Evolutionary conservation across 2,113 vertebrate species (phyloP), one percentile per base, ranked within the genome.

Genomic region (Maccullochella peelii): DNA sequence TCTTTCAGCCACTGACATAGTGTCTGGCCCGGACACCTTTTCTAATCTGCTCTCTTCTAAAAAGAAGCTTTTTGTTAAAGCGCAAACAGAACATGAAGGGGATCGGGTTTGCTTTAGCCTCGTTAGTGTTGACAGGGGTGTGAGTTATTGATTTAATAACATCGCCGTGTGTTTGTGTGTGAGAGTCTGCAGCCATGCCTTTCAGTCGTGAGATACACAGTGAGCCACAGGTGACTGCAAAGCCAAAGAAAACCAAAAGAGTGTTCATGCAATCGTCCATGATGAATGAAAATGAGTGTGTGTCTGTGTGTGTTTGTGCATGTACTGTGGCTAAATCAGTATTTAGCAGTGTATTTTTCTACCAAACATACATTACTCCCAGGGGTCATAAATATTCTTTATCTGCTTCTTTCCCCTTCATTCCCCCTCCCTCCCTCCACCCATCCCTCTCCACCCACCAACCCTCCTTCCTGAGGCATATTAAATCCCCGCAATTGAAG

Each of bases 121-220:
- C 61, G 72, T 86, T 87, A 79, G 79, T 54, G 83, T 85, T 86
- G 93, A 91, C 92, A 86, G 85, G 73, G 79, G 66, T 80, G 83
- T 91, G 90, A 93, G 80, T 91, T 91, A 93, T 91, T 73, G 90
- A 83, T 77, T 91, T 94, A 94, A 91, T 93, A 94, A 92, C 79
- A 16, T 20, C 0, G 25, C 30, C 6, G 40, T 16, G 76, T 36
- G 66, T 77, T n/a, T 67, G 71, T 66, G 63, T 65, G 73, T 30
- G 73, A 14, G 59, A 23, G 72, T 44, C 38, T 15, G 73, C 23
- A 7, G 40, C 52, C 66, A 18, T 25, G 79, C 58, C 52, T 70
- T 67, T 73, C 65, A 69, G 61, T 16, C 0, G 3, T 74, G 58
- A 38, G 52, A 77, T 1, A 42, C 72, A 9, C 40, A 21, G 23